A percentile compares a stretch with the other conserved stretches of the same genome.
These are phyloP conservation scores for Glaucidium brasilianum DNA, from an alignment of 2,113 vertebrate genomes.

Conservation along the genomic window DNA sequence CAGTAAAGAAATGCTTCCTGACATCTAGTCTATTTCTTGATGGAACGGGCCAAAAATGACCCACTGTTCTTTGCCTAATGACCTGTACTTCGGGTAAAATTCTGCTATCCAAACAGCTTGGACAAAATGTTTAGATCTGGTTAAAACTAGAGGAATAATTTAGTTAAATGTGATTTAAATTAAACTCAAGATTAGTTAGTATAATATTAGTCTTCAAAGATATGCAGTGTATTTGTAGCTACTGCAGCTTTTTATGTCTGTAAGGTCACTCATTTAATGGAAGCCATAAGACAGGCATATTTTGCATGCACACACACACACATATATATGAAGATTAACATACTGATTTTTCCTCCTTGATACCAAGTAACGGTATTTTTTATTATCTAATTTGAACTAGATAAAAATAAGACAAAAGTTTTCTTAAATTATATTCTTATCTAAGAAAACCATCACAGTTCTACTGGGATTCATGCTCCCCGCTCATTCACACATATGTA, in stretches of 20 bases:
- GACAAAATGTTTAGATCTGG: not conserved
- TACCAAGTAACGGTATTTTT: not conserved
- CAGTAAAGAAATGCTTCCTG: no score
- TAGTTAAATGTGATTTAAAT: not conserved
- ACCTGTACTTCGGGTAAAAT: not conserved
- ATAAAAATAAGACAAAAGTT: not conserved
- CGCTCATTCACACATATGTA: not conserved
- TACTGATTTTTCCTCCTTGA: not conserved
- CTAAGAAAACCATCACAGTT: not conserved
- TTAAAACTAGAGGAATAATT: not conserved
- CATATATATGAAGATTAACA: not conserved
- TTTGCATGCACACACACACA: not conserved
- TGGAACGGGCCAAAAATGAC: not conserved
- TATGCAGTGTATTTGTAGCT: not conserved
- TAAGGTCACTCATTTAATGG: not conserved
- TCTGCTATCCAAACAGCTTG: not conserved
- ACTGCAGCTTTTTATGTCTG: not conserved
- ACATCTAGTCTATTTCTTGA: not conserved
- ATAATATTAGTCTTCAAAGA: not conserved
- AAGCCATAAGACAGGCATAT: not conserved
- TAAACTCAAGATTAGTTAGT: not conserved
- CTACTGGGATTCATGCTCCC: not conserved
- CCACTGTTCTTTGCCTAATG: not conserved
- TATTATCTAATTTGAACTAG: not conserved
- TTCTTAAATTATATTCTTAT: not conserved